These are phyloP conservation scores for Myopa tessellatipennis DNA, from an alignment of 2,888 invertebrate genomes.

Conservation along the genomic window DNA sequence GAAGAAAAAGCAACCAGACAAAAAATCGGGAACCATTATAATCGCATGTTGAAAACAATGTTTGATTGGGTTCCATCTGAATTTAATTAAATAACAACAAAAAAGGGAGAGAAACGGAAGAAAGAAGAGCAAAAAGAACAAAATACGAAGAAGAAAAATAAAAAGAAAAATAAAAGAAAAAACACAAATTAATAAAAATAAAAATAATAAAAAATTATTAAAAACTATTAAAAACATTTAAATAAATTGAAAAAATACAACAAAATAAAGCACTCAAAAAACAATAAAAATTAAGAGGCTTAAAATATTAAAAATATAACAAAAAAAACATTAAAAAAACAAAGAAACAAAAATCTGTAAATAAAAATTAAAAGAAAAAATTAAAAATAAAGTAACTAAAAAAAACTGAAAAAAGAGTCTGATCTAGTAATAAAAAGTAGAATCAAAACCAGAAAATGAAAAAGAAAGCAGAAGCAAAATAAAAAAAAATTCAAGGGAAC, in stretches of 20 bases:
- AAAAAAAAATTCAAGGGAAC: not conserved
- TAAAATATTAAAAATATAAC: not conserved
- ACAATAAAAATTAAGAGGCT: not conserved
- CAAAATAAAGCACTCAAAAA: not conserved
- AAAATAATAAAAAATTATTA: not conserved
- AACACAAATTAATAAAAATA: not conserved
- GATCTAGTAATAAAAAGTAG: not conserved
- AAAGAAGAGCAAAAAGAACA: not conserved
- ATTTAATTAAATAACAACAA: conserved; percentile 9
- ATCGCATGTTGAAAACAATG: not conserved
- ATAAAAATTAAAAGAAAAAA: not conserved
- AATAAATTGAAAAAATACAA: not conserved
- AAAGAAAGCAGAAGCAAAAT: not conserved
- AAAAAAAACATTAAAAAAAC: not conserved
- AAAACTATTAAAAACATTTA: too few relatives aligned
- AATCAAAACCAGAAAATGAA: not conserved
- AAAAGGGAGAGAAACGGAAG: not conserved
- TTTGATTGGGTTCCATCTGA: not conserved
- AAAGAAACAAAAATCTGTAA: not conserved
- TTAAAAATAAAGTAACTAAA: too few relatives aligned
- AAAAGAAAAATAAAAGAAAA: too few relatives aligned
- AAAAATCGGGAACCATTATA: not conserved
- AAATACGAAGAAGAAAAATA: not conserved
- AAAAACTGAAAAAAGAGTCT: not conserved
- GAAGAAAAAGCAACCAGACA: not conserved